Evolutionary conservation across 2,113 vertebrate genomes (phyloP).

Genomic region (Alectura lathami): DNA sequence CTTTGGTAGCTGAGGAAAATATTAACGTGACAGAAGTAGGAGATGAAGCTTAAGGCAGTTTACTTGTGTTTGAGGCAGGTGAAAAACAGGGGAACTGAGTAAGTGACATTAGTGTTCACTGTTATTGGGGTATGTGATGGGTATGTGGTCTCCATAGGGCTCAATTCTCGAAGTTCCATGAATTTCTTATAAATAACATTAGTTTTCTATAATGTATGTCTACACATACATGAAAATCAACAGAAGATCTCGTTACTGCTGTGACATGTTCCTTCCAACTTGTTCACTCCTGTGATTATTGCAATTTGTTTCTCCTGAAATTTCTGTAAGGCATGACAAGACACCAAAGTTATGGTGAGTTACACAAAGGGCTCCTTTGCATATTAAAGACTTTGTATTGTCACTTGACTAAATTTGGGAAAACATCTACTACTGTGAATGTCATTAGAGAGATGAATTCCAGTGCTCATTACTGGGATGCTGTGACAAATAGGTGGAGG

Average conservation of each 20-base stretch:
- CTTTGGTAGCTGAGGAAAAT: neutral
- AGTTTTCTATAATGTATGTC: neutral
- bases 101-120: neutral
- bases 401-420: constrained; percentile 63
- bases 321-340: constrained; percentile 39
- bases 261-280: neutral
- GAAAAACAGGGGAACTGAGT: neutral
- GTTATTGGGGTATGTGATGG: neutral
- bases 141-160: neutral
- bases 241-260: neutral
- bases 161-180: neutral
- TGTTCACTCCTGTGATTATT: neutral
- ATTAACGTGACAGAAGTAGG: neutral
- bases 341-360: constrained; percentile 44
- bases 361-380: constrained; percentile 58
- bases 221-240: neutral
- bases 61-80: neutral
- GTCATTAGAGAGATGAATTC: constrained; percentile 46
- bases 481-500: constrained; percentile 34
- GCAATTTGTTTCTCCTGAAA: constrained; percentile 41
- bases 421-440: constrained; percentile 22
- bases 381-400: constrained; percentile 50
- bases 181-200: no score
- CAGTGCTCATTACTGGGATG: constrained; percentile 33
- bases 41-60: neutral